These are phyloP conservation scores for Todus mexicanus DNA, from an alignment of 2,797 vertebrate genomes.

Conservation along the genomic window DNA sequence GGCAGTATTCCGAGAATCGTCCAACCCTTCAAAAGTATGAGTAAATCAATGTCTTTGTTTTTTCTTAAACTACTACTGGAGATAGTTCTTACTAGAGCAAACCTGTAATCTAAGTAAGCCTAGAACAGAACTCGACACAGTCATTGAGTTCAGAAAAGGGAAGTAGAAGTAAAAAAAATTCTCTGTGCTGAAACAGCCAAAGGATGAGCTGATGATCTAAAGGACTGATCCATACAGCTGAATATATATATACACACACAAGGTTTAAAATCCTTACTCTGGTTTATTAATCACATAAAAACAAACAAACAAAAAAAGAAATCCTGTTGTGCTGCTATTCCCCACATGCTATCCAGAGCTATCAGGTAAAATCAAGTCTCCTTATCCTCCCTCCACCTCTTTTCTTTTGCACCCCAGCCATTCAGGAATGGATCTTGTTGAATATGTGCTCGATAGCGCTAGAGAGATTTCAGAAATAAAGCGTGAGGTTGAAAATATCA, in stretches of 20 bases:
- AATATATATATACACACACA: neutral
- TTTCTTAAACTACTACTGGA: neutral
- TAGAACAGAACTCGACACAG: neutral
- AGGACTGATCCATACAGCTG: neutral
- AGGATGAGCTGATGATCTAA: too few species aligned
- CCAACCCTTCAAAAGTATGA: constrained; percentile 79
- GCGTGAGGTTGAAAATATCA: neutral
- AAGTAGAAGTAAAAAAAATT: neutral
- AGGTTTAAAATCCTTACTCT: neutral
- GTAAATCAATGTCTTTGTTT: neutral
- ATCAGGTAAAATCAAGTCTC: neutral
- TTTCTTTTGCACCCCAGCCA: neutral
- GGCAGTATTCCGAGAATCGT: constrained; percentile 92
- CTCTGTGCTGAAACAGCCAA: neutral
- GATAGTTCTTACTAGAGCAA: neutral
- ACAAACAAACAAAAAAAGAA: neutral
- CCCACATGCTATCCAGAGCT: neutral
- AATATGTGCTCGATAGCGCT: neutral
- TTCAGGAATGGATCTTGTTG: neutral
- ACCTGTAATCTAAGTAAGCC: neutral
- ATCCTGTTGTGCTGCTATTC: neutral
- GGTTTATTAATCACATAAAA: neutral
- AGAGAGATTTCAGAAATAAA: neutral
- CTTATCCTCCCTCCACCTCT: neutral
- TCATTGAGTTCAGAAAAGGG: neutral